Evolutionary conservation across 2,113 vertebrate genomes (phyloP), one percentile per base, ranked within the genome.

Genomic region (Hemibagrus wyckioides): DNA sequence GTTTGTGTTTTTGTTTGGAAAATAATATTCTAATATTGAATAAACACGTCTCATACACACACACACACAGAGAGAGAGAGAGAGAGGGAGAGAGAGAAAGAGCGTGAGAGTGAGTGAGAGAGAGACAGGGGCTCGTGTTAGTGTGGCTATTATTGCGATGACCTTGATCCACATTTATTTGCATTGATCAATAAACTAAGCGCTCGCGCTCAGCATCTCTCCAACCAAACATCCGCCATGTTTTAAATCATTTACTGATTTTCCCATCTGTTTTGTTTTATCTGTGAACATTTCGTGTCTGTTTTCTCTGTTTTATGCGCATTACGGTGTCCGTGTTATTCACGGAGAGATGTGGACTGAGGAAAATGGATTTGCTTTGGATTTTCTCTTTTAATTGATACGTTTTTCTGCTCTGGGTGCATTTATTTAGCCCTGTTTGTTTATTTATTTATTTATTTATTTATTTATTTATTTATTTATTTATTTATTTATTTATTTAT

Each of bases 161-260:
- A 76, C 80, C 67, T 87, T 57, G 14, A 50, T 82, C 9, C 80
- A 56, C 59, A 28, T 63, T 65, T 80, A 39, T 80, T 80, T 80
- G 65, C 65, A 84, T 71, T 39, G 54, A 71, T 84, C 82, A 54
- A 84, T 84, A 71, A 33, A 23, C 0, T 0, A 36, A 2, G 59
- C n/a, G 61, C 48, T 41, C n/a, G 10, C 9, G 21, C 65, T 52
- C 48, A 28, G 83, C 30, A 28, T 71, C 2, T n/a, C 61, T n/a
- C 44, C 41, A 77, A 23, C 0, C n/a, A 75, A 79, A 79, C 48
- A 79, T 52, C 82, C 63, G 44, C 44, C 41, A 48, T 69, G 3
- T 67, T 83, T 83, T 50, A 44, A 52, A n/a, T 28, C 33, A 44
- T 52, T 33, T 52, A 54, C 3, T 36, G 21, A 28, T 48, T 41